These are phyloP conservation scores for Cephonodes hylas DNA, from an alignment of 2,888 invertebrate species.

Conservation along the genomic window DNA sequence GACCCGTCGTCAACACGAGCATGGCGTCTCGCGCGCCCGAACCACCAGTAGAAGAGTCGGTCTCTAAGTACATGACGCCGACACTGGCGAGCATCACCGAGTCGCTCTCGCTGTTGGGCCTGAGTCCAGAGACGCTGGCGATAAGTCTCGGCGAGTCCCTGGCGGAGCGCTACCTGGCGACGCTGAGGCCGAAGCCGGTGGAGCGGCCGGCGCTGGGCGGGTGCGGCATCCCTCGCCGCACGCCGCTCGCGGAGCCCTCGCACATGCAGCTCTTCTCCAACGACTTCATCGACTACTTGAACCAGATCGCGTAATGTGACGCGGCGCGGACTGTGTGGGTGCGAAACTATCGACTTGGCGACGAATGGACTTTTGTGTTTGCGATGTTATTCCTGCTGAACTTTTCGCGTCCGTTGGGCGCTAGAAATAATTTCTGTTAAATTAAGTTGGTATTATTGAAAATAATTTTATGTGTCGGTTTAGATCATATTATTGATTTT, in stretches of 20 bases:
- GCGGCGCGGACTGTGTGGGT: conserved; percentile 30
- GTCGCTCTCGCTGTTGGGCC: conserved; percentile 66
- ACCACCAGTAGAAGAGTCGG: conserved; percentile 41
- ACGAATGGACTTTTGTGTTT: conserved; percentile 47
- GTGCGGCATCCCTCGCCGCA: conserved; percentile 52
- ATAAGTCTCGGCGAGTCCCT: conserved; percentile 75
- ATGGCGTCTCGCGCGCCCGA: conserved; percentile 66
- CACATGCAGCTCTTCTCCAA: conserved; percentile 82
- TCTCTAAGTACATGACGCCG: conserved; percentile 52
- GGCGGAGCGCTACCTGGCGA: conserved; percentile 66
- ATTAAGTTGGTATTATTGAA: conserved; percentile 80
- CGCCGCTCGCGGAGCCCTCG: conserved; percentile 52
- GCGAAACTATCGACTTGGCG: conserved; percentile 41
- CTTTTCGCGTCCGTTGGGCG: conserved; percentile 47
- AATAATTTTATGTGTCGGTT: conserved; percentile 78
- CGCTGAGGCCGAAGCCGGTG: conserved; percentile 65
- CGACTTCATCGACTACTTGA: conserved; percentile 83
- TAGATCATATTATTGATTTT: conserved; percentile 78
- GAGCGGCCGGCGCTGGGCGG: conserved; percentile 44
- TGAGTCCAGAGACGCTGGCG: conserved; percentile 69
- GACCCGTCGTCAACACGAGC: conserved; percentile 77
- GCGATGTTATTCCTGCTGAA: conserved; percentile 36
- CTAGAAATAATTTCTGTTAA: conserved; percentile 76
- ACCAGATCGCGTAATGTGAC: conserved; percentile 77
- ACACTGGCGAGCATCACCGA: conserved; percentile 68